Evolutionary conservation across 2,888 invertebrate genomes (phyloP).

Genomic region (Agrotis exclamationis): DNA sequence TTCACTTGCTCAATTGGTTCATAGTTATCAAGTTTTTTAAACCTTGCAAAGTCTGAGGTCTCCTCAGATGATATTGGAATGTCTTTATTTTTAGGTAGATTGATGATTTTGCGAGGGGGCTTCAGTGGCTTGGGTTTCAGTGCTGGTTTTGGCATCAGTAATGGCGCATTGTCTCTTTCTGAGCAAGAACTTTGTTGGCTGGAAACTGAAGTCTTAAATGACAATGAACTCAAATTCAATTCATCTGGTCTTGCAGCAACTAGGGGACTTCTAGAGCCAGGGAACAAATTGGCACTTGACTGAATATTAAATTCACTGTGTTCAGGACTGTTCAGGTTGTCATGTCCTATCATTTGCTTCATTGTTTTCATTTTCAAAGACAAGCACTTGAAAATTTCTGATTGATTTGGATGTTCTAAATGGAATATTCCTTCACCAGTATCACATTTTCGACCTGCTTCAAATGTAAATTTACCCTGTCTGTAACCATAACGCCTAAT

Average conservation of each 20-base stretch:
- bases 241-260: constrained; percentile 92
- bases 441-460: constrained; percentile 96
- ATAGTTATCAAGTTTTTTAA: constrained; percentile 89
- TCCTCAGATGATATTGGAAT: constrained; percentile 85
- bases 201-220: constrained; percentile 86
- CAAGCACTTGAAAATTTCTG: constrained; percentile 95
- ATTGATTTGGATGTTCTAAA: constrained; percentile 95
- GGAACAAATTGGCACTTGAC: constrained; percentile 94
- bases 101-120: constrained; percentile 92
- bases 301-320: constrained; percentile 94
- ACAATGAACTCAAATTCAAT: constrained; percentile 85
- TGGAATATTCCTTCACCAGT: constrained; percentile 96
- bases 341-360: constrained; percentile 95
- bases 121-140: constrained; percentile 92
- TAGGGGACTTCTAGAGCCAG: constrained; percentile 95
- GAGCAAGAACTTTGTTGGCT: constrained; percentile 83
- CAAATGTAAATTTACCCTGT: constrained; percentile 96
- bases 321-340: constrained; percentile 92
- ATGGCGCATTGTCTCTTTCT: constrained; percentile 85
- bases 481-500: constrained; percentile 96
- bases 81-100: constrained; percentile 83
- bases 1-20: constrained; percentile 88
- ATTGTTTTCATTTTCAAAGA: constrained; percentile 96
- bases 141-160: constrained; percentile 90
- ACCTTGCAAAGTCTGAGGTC: constrained; percentile 87